These are phyloP conservation scores for Haliaeetus leucogaster DNA, from an alignment of 2,113 vertebrate genomes.

Conservation along the genomic window DNA sequence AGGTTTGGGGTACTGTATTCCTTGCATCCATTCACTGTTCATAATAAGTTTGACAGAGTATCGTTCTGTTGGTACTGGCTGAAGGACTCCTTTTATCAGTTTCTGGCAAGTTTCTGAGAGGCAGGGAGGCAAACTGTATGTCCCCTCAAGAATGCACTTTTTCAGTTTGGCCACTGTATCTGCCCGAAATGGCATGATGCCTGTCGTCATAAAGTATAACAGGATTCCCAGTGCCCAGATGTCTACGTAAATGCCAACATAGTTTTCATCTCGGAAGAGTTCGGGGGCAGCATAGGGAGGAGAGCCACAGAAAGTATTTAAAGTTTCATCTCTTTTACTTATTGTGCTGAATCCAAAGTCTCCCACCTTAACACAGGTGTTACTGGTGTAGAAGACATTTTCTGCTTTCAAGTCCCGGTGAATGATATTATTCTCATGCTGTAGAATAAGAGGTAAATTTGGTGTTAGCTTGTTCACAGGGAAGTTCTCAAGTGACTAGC, in stretches of 20 bases:
- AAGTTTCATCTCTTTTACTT: conserved; percentile 85
- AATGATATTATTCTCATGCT: conserved; percentile 95
- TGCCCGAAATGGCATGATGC: conserved; percentile 92
- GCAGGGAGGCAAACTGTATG: conserved; percentile 78
- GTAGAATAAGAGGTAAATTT: conserved; percentile 29
- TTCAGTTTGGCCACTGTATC: conserved; percentile 95
- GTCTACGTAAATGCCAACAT: conserved; percentile 86
- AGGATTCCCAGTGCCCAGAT: conserved; percentile 95
- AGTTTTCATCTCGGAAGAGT: conserved; percentile 92
- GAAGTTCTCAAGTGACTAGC: neutral
- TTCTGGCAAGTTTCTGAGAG: conserved; percentile 86
- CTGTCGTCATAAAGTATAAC: conserved; percentile 91
- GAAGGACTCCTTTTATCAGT: conserved; percentile 86
- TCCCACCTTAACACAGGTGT: conserved; percentile 92
- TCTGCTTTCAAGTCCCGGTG: conserved; percentile 96
- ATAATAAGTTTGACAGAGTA: conserved; percentile 86
- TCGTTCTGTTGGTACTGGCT: conserved; percentile 82
- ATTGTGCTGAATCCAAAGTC: conserved; percentile 97
- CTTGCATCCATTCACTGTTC: conserved; percentile 88
- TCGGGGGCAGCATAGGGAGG: conserved; percentile 94
- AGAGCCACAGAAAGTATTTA: conserved; percentile 96
- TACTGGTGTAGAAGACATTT: conserved; percentile 90
- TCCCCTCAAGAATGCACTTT: conserved; percentile 89
- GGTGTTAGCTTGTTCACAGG: neutral
- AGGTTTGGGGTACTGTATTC: conserved; percentile 83